These are phyloP conservation scores for Stegostoma tigrinum DNA, from an alignment of 2,113 vertebrate genomes.

Conservation along the genomic window DNA sequence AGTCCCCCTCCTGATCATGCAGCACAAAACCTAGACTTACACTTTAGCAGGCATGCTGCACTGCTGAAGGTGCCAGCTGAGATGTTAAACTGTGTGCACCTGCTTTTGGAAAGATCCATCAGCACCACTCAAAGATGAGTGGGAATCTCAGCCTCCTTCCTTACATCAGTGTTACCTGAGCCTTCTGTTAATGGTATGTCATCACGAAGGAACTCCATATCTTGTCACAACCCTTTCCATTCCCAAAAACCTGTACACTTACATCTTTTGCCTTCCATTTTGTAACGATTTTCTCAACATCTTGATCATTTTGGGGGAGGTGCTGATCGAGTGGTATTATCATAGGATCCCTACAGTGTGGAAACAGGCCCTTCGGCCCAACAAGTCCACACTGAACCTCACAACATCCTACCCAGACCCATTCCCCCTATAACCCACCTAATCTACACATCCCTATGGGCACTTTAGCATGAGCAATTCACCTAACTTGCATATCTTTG, in stretches of 20 bases:
- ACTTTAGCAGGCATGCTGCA: neutral
- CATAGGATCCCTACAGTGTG: no score
- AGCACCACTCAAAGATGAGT: neutral
- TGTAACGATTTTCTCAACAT: neutral
- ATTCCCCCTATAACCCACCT: no score
- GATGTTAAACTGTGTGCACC: neutral
- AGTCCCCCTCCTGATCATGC: neutral
- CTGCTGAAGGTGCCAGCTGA: neutral
- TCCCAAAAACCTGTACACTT: neutral
- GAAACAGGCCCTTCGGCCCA: no score
- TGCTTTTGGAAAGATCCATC: neutral
- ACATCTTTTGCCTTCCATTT: neutral
- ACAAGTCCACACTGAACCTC: no score
- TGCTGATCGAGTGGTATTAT: no score
- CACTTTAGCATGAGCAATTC: no score
- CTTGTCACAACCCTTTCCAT: neutral
- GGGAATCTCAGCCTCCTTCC: neutral
- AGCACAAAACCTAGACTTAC: neutral
- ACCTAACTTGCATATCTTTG: no score
- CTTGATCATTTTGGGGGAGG: neutral
- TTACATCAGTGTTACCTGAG: neutral
- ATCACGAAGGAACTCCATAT: neutral
- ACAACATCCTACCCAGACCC: no score
- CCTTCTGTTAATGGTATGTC: neutral
- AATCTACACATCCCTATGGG: no score